Evolutionary conservation across 2,888 invertebrate genomes (phyloP).

Genomic region (Cosmia pyralina): DNA sequence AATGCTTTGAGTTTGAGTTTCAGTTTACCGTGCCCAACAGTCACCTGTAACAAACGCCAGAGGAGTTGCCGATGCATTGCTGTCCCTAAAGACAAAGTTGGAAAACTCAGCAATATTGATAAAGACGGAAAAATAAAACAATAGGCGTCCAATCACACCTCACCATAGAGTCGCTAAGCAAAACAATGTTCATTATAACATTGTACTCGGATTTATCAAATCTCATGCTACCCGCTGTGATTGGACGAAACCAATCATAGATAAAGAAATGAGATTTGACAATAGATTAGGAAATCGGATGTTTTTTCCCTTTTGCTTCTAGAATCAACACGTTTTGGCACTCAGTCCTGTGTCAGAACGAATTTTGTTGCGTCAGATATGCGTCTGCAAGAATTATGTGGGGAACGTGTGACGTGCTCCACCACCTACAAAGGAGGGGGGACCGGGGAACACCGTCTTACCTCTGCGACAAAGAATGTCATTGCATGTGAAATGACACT

Average conservation of each 20-base stretch:
- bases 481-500: conserved; percentile 35
- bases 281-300: neutral
- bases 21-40: neutral
- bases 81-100: neutral
- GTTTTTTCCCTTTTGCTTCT: neutral
- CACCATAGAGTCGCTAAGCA: too few relatives aligned
- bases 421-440: neutral
- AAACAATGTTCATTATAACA: too few relatives aligned
- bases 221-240: neutral
- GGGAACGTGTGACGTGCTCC: conserved; percentile 48
- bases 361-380: conserved; percentile 62
- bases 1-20: too few relatives aligned
- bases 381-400: conserved; percentile 57
- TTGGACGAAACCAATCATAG: neutral
- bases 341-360: conserved; percentile 42
- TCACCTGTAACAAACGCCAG: neutral
- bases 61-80: neutral
- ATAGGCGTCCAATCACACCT: neutral
- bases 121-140: neutral
- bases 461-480: conserved; percentile 36
- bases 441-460: conserved; percentile 2
- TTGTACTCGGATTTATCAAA: too few relatives aligned
- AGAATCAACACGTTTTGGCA: conserved; percentile 25
- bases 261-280: conserved; percentile 9
- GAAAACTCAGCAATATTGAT: neutral